Evolutionary conservation across 2,113 vertebrate genomes (phyloP).

Genomic region (Psammodynastes pulverulentus): DNA sequence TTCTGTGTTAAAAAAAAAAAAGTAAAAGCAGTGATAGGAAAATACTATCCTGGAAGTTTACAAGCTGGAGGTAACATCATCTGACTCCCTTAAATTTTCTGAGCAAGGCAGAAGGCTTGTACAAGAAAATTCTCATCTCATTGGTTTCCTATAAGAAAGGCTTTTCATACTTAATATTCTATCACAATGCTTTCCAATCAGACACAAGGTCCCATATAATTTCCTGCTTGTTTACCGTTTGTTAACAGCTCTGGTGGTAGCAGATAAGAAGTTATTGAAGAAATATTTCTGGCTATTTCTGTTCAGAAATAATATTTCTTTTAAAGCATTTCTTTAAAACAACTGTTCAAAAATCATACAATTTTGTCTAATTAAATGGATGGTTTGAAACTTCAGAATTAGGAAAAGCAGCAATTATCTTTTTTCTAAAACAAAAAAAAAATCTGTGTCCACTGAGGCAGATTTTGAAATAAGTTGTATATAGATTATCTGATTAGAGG

Average conservation of each 20-base stretch:
- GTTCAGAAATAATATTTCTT: neutral
- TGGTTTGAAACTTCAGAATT: conserved; percentile 17
- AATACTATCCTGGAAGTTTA: neutral
- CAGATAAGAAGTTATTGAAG: neutral
- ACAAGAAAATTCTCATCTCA: neutral
- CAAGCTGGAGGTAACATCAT: neutral
- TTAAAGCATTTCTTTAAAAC: neutral
- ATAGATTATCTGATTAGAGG: neutral
- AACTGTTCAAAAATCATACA: neutral
- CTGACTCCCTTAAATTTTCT: neutral
- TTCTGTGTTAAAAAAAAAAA: neutral
- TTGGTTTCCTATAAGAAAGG: neutral
- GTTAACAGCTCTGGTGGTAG: neutral
- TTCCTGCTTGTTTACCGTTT: neutral
- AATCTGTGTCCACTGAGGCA: neutral
- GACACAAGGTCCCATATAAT: neutral
- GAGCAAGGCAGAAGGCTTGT: neutral
- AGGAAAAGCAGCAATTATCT: conserved; percentile 7
- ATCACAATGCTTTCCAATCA: neutral
- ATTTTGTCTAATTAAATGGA: conserved; percentile 31
- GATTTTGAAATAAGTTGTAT: neutral
- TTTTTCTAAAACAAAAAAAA: neutral
- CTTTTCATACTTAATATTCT: neutral
- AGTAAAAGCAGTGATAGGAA: neutral
- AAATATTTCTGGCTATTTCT: neutral